Evolutionary conservation across 2,888 invertebrate species (phyloP).

Genomic region (Resseliella maxima): DNA sequence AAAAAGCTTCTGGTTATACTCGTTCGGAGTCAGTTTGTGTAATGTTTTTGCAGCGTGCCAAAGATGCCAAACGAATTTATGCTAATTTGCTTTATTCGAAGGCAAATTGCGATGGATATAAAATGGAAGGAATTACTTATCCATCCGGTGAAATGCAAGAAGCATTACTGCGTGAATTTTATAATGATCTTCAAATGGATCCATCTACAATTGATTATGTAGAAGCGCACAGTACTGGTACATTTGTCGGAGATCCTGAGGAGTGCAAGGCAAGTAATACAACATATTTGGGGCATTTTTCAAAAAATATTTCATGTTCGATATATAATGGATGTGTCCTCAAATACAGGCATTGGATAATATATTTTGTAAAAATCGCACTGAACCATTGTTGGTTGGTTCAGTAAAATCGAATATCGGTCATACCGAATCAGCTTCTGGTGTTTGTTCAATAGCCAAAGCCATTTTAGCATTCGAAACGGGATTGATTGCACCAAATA

Average conservation of each 20-base stretch:
- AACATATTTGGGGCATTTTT: no score
- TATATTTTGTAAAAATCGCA: conserved; percentile 80
- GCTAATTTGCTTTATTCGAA: conserved; percentile 80
- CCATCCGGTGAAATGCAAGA: conserved; percentile 75
- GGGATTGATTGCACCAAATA: conserved; percentile 84
- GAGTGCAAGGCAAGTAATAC: conserved; percentile 87
- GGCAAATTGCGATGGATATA: conserved; percentile 84
- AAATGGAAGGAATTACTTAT: conserved; percentile 74
- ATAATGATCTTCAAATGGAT: conserved; percentile 76
- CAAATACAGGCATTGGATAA: conserved; percentile 86
- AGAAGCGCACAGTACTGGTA: conserved; percentile 89
- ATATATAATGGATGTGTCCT: no score
- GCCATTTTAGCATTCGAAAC: conserved; percentile 84
- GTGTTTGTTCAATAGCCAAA: conserved; percentile 85
- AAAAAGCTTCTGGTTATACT: conserved; percentile 82
- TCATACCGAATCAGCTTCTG: conserved; percentile 89
- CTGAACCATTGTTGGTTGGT: conserved; percentile 83
- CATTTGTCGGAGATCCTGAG: conserved; percentile 89
- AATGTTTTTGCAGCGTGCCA: conserved; percentile 77
- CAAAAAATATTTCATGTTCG: no score
- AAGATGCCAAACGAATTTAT: conserved; percentile 75
- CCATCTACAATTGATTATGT: conserved; percentile 80
- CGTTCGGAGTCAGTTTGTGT: conserved; percentile 83
- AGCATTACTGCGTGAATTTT: conserved; percentile 73
- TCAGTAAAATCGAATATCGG: conserved; percentile 95